Evolutionary conservation across 2,113 vertebrate species (phyloP).

Genomic region (Rostratula benghalensis): DNA sequence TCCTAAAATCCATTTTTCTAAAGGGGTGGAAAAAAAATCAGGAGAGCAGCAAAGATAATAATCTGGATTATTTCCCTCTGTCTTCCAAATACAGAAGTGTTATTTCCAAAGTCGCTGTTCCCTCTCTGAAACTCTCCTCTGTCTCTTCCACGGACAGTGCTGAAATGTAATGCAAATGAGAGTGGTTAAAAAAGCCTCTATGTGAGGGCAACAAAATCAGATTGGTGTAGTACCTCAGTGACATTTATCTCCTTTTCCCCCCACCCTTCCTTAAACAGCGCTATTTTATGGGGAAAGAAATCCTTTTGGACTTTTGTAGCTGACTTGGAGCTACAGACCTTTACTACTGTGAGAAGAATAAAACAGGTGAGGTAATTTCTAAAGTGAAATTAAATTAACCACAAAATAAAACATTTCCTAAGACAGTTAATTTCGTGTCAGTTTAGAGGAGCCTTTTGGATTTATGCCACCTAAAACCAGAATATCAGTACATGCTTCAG

Average conservation of each 20-base stretch:
- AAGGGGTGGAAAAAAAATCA: background rate
- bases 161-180: background rate
- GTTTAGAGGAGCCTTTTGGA: background rate
- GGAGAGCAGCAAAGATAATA: background rate
- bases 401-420: background rate
- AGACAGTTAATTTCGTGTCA: background rate
- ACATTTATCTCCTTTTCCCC: slow-evolving; percentile 1
- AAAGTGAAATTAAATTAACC: background rate
- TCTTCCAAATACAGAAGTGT: background rate
- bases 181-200: background rate
- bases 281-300: background rate
- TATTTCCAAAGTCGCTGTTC: background rate
- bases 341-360: background rate
- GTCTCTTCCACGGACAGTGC: background rate
- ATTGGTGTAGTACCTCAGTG: slow-evolving; percentile 37
- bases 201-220: background rate
- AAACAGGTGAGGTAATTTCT: slow-evolving; percentile 11
- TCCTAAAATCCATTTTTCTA: background rate
- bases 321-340: background rate
- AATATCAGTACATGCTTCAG: background rate
- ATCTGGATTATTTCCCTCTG: background rate
- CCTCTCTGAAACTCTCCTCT: background rate
- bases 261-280: background rate
- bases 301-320: background rate
- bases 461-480: background rate